Evolutionary conservation across 2,797 vertebrate species (phyloP).

Genomic region (Coregonus ussuriensis): DNA sequence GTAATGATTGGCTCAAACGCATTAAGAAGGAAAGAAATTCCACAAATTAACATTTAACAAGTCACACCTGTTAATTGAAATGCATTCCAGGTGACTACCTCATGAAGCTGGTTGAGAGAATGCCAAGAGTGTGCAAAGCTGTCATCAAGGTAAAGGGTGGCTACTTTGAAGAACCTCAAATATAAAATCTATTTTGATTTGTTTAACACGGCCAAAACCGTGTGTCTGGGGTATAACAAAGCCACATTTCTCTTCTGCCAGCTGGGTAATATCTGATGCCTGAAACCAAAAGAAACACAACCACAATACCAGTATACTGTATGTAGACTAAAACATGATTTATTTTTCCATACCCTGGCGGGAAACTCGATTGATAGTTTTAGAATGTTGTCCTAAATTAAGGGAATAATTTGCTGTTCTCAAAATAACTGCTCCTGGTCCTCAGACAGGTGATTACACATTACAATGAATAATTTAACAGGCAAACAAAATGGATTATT

Average conservation of each 20-base stretch:
- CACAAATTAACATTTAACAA: no score
- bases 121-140: no score
- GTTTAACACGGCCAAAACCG: background rate
- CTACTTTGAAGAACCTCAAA: no score
- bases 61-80: no score
- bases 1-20: no score
- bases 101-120: no score
- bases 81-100: no score
- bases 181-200: no score
- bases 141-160: no score
- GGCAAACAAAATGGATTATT: slow-evolving; percentile 58
- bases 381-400: background rate
- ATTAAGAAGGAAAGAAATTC: no score
- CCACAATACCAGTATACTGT: background rate
- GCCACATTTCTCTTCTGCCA: background rate
- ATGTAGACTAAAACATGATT: background rate
- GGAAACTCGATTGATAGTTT: background rate
- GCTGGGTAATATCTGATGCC: slow-evolving; percentile 1
- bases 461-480: slow-evolving; percentile 49
- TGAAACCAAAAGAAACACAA: background rate
- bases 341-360: background rate
- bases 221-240: background rate
- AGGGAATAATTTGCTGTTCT: background rate
- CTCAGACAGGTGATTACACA: slow-evolving; percentile 19
- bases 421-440: slow-evolving; percentile 9